A percentile compares a stretch with the other conserved stretches of the same genome.
phyloP scores from a whole-genome alignment of 2,797 vertebrate genomes.

The Acanthornis magna region DNA sequence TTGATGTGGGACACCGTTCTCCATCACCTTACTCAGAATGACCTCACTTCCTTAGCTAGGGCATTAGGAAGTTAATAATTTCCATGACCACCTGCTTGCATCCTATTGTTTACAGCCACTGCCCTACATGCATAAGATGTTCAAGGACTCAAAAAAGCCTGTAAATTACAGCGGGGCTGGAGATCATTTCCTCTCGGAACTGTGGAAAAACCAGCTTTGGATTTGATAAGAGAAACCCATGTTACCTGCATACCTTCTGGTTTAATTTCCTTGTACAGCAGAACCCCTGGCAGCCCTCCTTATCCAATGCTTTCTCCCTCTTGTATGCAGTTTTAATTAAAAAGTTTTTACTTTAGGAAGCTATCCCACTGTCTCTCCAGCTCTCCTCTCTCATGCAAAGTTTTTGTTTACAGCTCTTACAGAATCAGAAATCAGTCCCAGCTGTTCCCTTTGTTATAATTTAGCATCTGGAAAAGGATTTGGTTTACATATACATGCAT shows the following conservation, averaged over 20 bases:
- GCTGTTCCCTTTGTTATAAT: background rate
- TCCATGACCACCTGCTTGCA: background rate
- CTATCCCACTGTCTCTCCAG: background rate
- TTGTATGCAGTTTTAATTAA: background rate
- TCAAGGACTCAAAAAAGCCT: background rate
- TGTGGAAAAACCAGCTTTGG: background rate
- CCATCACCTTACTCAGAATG: background rate
- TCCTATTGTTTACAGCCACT: background rate
- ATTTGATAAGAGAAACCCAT: background rate
- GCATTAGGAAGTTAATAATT: background rate
- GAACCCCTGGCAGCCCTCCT: background rate
- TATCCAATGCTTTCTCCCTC: background rate
- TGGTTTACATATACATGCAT: background rate
- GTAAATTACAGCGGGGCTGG: background rate
- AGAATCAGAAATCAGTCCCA: slow-evolving; percentile 18
- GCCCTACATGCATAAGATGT: background rate
- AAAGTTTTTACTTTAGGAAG: background rate
- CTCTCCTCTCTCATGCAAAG: background rate
- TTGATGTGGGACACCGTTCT: background rate
- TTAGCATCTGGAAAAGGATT: background rate
- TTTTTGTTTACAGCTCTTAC: background rate
- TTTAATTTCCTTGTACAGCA: background rate
- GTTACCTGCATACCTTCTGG: background rate
- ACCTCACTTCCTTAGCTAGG: background rate
- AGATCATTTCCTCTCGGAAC: background rate